Conservation (phyloP, 2,797 vertebrate species). For the Chanos chanos region DNA sequence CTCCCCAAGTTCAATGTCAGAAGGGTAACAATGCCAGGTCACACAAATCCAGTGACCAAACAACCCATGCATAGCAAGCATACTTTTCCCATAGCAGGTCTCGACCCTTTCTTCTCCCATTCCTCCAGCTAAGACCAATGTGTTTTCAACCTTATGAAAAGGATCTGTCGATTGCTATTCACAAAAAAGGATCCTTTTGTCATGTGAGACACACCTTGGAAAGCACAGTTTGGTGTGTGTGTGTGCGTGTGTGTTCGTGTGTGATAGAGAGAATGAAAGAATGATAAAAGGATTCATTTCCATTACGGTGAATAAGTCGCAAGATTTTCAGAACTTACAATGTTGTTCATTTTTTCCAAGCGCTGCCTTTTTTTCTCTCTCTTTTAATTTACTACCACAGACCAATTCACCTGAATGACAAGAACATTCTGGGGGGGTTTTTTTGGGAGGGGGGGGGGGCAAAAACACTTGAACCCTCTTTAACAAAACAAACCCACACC, state of each 20-base stretch:
- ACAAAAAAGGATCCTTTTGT: conserved; percentile 17
- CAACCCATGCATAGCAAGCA: conserved; percentile 63
- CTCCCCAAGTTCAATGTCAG: conserved; percentile 74
- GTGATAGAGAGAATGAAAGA: too few species aligned
- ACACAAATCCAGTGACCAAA: conserved; percentile 65
- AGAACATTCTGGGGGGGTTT: too few species aligned
- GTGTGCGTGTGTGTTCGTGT: too few species aligned
- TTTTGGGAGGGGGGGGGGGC: too few species aligned
- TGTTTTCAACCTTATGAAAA: conserved; percentile 24
- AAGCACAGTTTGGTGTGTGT: neutral
- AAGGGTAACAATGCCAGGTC: conserved; percentile 62
- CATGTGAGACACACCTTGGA: conserved; percentile 15
- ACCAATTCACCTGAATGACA: too few species aligned
- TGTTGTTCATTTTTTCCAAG: conserved; percentile 50
- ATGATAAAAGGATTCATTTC: too few species aligned
- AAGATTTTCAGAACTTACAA: too few species aligned
- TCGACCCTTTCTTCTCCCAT: conserved; percentile 20
- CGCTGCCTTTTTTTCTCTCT: conserved; percentile 53
- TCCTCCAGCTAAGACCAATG: conserved; percentile 22
- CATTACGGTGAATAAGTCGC: too few species aligned
- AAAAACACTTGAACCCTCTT: too few species aligned
- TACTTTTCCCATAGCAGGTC: conserved; percentile 64
- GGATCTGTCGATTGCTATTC: conserved; percentile 25
- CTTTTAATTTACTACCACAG: too few species aligned
- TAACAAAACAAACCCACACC: too few species aligned